A percentile compares a stretch with the other conserved stretches of the same genome.
Conservation (phyloP, 2,888 invertebrate genomes). For the Brenthis daphne region DNA sequence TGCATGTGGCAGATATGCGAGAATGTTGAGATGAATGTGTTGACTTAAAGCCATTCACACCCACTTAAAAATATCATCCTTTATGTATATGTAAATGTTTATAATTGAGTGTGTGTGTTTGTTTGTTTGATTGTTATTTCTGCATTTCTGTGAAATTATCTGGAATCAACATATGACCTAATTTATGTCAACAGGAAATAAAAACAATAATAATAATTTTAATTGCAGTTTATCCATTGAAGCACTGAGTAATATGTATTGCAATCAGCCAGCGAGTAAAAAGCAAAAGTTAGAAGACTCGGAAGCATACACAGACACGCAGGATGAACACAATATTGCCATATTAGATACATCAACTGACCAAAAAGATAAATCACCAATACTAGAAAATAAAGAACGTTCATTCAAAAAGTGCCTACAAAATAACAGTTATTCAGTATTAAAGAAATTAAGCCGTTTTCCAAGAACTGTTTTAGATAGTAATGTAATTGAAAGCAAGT, state of each 20-base stretch:
- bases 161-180: neutral
- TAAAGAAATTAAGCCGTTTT: slow-evolving; percentile 78
- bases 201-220: neutral
- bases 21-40: too few relatives aligned
- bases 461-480: slow-evolving; percentile 69
- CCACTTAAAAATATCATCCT: too few relatives aligned
- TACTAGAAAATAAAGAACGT: slow-evolving; percentile 69
- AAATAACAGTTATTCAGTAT: slow-evolving; percentile 57
- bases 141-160: too few relatives aligned
- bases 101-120: too few relatives aligned
- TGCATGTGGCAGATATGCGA: too few relatives aligned
- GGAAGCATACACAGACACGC: slow-evolving; percentile 5
- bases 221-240: slow-evolving; percentile 68
- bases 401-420: slow-evolving; percentile 62
- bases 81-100: too few relatives aligned
- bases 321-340: slow-evolving; percentile 48
- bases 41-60: too few relatives aligned
- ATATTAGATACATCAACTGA: slow-evolving; percentile 40
- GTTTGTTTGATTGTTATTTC: too few relatives aligned
- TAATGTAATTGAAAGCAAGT: slow-evolving; percentile 82
- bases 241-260: slow-evolving; percentile 71
- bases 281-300: slow-evolving; percentile 53
- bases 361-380: slow-evolving; percentile 63
- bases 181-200: neutral
- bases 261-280: slow-evolving; percentile 61